Conservation (phyloP, 2,113 vertebrate genomes). For the Aptenodytes patagonicus region DNA sequence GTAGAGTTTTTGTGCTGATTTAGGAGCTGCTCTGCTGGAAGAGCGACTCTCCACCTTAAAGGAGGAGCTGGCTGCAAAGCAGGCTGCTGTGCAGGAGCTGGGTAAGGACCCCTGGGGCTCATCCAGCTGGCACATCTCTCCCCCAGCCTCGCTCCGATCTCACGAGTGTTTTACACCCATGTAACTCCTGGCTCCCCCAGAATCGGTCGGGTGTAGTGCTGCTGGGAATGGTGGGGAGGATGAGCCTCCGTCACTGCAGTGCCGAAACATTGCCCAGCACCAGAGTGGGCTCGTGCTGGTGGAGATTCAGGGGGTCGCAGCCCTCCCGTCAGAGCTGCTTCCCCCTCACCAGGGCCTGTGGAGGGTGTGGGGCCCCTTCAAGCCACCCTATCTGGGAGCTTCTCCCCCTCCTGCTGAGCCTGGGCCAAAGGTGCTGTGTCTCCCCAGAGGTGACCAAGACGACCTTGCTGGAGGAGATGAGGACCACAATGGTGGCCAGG, state of each 20-base stretch:
- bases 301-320: not conserved
- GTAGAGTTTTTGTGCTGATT: not conserved
- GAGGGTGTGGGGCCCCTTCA: not conserved
- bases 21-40: conserved; percentile 73
- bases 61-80: conserved; percentile 70
- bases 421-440: not conserved
- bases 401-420: not conserved
- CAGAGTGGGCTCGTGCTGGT: not conserved
- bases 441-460: conserved; percentile 27
- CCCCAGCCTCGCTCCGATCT: not conserved
- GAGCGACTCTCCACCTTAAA: conserved; percentile 68
- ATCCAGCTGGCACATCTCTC: not conserved
- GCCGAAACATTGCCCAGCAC: not conserved
- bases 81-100: conserved; percentile 68
- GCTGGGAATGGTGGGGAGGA: not conserved
- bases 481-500: conserved; percentile 44
- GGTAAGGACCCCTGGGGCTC: conserved; percentile 68
- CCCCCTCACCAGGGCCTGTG: not conserved
- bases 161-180: rapidly evolving
- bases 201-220: rapidly evolving
- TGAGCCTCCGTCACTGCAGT: not conserved
- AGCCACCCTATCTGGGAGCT: not conserved
- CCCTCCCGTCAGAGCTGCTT: not conserved
- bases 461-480: conserved; percentile 71
- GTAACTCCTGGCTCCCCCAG: rapidly evolving